These are phyloP conservation scores for Bungarus multicinctus DNA, from an alignment of 2,113 vertebrate species.

Conservation along the genomic window DNA sequence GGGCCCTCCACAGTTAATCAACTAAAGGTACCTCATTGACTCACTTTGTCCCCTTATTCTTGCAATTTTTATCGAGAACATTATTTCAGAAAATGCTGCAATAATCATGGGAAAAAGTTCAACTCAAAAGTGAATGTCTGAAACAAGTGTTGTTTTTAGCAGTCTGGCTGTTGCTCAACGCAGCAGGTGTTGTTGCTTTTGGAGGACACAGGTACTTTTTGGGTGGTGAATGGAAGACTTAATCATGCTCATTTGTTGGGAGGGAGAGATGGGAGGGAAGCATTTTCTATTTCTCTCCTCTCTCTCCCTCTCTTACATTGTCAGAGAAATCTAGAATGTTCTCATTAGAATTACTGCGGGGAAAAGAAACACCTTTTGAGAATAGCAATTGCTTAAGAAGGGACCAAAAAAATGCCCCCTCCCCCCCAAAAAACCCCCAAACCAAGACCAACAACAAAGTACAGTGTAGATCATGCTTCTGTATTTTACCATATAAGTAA, in stretches of 20 bases:
- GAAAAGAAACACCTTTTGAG: not conserved
- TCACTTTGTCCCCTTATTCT: not conserved
- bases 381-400: not conserved
- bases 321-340: not conserved
- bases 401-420: not conserved
- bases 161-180: not conserved
- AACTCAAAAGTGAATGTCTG: not conserved
- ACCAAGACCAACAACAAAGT: not conserved
- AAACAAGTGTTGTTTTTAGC: not conserved
- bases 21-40: not conserved
- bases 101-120: not conserved
- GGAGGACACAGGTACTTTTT: not conserved
- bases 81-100: not conserved
- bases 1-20: not conserved
- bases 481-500: not conserved
- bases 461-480: not conserved
- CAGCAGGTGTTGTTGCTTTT: not conserved
- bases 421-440: not conserved
- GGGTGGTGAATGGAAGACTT: not conserved
- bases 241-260: not conserved
- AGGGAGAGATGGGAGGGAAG: not conserved
- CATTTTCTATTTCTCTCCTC: not conserved
- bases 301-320: no score
- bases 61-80: not conserved
- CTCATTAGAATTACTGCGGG: not conserved